Evolutionary conservation across 2,888 invertebrate genomes (phyloP).

Genomic region (Brachycybe producta): DNA sequence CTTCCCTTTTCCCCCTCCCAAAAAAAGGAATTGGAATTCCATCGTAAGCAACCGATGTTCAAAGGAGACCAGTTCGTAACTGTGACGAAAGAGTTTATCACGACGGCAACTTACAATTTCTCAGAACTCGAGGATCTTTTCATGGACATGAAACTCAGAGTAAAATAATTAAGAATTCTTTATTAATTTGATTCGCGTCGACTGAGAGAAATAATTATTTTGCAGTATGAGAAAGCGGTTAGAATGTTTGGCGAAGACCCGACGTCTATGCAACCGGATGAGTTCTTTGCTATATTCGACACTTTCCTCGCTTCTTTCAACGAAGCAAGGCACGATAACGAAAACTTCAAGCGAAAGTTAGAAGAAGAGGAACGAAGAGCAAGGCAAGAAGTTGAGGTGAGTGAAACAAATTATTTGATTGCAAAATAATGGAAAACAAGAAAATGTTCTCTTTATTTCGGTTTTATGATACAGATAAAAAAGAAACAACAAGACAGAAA

Average conservation of each 20-base stretch:
- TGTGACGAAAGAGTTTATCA: constrained; percentile 89
- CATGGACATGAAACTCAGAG: constrained; percentile 83
- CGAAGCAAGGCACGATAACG: constrained; percentile 79
- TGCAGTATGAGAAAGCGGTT: constrained; percentile 71
- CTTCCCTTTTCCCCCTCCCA: too few relatives aligned
- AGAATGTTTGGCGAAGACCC: constrained; percentile 78
- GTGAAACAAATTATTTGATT: too few relatives aligned
- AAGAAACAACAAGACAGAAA: constrained; percentile 78
- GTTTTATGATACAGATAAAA: constrained; percentile 43
- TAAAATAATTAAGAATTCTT: constrained; percentile 27
- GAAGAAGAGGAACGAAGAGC: constrained; percentile 83
- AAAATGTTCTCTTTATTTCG: neutral
- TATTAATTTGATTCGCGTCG: too few relatives aligned
- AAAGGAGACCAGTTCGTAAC: constrained; percentile 70
- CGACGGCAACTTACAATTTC: constrained; percentile 77
- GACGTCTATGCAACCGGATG: constrained; percentile 66
- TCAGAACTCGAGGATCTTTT: constrained; percentile 85
- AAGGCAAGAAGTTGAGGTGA: constrained; percentile 71
- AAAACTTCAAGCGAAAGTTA: constrained; percentile 62
- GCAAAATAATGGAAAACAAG: too few relatives aligned
- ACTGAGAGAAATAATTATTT: too few relatives aligned
- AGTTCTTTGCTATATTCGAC: constrained; percentile 86
- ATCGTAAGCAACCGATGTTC: constrained; percentile 51
- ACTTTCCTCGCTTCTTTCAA: constrained; percentile 65
- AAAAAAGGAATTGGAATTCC: constrained; percentile 82